These are phyloP conservation scores for Periophthalmus magnuspinnatus DNA, from an alignment of 2,797 vertebrate species.

Conservation along the genomic window DNA sequence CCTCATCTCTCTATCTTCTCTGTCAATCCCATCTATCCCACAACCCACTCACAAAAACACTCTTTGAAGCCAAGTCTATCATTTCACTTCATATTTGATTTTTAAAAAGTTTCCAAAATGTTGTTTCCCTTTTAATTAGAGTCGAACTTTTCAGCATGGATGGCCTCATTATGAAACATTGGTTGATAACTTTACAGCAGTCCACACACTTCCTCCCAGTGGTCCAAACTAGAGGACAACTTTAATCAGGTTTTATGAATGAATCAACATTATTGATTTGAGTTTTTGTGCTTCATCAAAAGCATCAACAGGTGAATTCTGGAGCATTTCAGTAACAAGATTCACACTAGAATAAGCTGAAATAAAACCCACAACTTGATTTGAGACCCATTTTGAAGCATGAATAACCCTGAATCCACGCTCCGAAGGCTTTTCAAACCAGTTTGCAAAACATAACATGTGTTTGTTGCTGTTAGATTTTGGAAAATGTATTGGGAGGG, in stretches of 20 bases:
- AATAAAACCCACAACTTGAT: too few species aligned
- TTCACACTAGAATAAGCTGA: background rate
- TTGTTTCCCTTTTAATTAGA: slow-evolving; percentile 20
- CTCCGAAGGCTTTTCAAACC: too few species aligned
- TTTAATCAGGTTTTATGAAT: slow-evolving; percentile 18
- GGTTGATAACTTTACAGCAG: background rate
- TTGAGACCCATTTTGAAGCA: too few species aligned
- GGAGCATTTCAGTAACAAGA: background rate
- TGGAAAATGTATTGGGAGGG: too few species aligned
- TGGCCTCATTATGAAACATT: background rate
- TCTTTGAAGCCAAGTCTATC: slow-evolving; percentile 18
- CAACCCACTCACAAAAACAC: slow-evolving; percentile 19
- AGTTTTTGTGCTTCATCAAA: background rate
- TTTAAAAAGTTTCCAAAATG: slow-evolving; percentile 12
- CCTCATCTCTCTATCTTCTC: slow-evolving; percentile 26
- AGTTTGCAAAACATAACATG: too few species aligned
- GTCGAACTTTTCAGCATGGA: slow-evolving; percentile 26
- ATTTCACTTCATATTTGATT: slow-evolving; percentile 8
- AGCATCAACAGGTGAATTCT: background rate
- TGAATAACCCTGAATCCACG: too few species aligned
- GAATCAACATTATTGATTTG: background rate
- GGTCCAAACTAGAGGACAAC: background rate
- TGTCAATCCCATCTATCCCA: slow-evolving; percentile 32
- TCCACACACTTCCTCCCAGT: background rate
- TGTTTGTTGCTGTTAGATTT: too few species aligned